Base-by-base conservation (phyloP, 2,888 invertebrate genomes). In the Agonopterix arenella region DNA sequence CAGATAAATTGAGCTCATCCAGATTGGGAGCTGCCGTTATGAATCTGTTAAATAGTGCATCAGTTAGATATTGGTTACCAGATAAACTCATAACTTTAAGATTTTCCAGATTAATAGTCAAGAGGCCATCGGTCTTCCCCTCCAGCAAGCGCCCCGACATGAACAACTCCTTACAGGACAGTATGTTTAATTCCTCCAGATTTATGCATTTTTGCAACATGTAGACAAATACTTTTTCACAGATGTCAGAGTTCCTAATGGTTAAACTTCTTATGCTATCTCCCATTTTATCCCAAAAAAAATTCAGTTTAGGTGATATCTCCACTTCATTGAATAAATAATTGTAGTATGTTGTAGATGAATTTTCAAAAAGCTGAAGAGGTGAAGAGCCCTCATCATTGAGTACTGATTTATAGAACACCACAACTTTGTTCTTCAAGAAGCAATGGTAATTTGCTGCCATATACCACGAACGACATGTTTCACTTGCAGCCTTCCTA, bases 101-200 rank as follows among this genome's bases (percentile, higher is more conserved):
- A 54, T 90, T 89, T 51, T 85, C 79, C 13, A 92, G 80, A 47
- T 80, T 85, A 38, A 82, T 70, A 10, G 81, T 70, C 45, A 81
- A 64, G 41, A 90, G 76, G 1, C 90, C 83, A 58, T 93, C 92
- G 9, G 89, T 80, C 46, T 90, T 82, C 36, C 90, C 90, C 62
- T 93, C 93, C 42, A 94, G 70, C 42, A 95, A 80, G 10, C 92
- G 89, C 2, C 94, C 95, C 1, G 93, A 92, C 93, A 95, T 94
- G 55, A 95, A 92, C 13, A 94, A 81, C 51, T 93, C 93, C 62
- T 93, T 91, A 62, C 94, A 95, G 49, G 90, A 90, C 55, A 91
- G 90, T 48, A 95, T 88, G 46, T 90, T 90, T 11, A 95, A 78
- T 48, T 79, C 73, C 63, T 90, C 88, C 51, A 95, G 75, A 62